A percentile compares a stretch with the other conserved stretches of the same genome.
phyloP scores from a whole-genome alignment of 2,888 invertebrate species.

The Xylocampa areola region DNA sequence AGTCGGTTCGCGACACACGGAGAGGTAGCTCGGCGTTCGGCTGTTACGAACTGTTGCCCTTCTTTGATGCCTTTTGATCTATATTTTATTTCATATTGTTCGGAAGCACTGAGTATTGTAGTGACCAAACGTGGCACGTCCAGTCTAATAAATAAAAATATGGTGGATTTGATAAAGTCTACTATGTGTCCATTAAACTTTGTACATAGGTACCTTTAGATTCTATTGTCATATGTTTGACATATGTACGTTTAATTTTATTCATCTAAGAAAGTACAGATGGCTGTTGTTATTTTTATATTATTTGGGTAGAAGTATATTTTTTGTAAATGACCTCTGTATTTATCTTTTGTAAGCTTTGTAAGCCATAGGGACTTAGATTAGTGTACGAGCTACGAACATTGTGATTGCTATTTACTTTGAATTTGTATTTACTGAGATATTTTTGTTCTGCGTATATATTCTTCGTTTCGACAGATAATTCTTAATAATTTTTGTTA shows the following conservation, averaged over 20 bases:
- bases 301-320: slow-evolving; percentile 90
- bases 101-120: slow-evolving; percentile 75
- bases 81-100: slow-evolving; percentile 64
- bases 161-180: slow-evolving; percentile 73
- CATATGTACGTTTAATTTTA: slow-evolving; percentile 89
- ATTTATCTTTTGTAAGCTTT: slow-evolving; percentile 89
- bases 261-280: slow-evolving; percentile 90
- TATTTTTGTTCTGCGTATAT: slow-evolving; percentile 82
- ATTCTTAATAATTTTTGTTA: slow-evolving; percentile 87
- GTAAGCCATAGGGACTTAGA: slow-evolving; percentile 88
- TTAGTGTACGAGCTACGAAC: slow-evolving; percentile 87
- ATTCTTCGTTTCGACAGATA: slow-evolving; percentile 85
- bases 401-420: slow-evolving; percentile 86
- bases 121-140: slow-evolving; percentile 85
- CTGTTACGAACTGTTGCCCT: slow-evolving; percentile 69
- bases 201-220: slow-evolving; percentile 88
- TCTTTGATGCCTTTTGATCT: slow-evolving; percentile 70
- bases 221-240: slow-evolving; percentile 89
- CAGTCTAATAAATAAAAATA: slow-evolving; percentile 74
- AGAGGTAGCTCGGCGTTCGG: slow-evolving; percentile 60
- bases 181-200: slow-evolving; percentile 78
- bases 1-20: slow-evolving; percentile 48
- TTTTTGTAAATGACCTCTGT: slow-evolving; percentile 90
- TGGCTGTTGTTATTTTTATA: slow-evolving; percentile 90
- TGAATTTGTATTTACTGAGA: slow-evolving; percentile 83